A percentile compares a stretch with the other conserved stretches of the same genome.
These are phyloP conservation scores for Pseudococcus longispinus DNA, from an alignment of 2,888 invertebrate species.

Conservation along the genomic window DNA sequence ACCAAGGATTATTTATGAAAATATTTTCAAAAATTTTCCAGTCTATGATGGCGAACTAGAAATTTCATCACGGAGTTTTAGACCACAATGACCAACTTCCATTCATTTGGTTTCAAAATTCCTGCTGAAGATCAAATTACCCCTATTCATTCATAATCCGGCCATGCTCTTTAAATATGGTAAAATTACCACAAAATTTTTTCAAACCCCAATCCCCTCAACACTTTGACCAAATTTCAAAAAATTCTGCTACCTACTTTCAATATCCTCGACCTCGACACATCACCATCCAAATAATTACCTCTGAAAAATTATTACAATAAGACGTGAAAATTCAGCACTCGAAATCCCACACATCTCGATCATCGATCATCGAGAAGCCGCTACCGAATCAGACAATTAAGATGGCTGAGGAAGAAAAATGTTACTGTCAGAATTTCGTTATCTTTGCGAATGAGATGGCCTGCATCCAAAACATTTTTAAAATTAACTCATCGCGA, in stretches of 20 bases:
- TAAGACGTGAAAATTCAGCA: not conserved
- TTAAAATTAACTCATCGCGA: constrained; percentile 27
- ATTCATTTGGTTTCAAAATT: too few relatives aligned
- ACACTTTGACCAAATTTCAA: not conserved
- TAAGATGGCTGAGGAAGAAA: constrained; percentile 8
- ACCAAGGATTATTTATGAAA: too few relatives aligned
- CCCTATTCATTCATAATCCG: too few relatives aligned
- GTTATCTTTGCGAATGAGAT: constrained; percentile 37
- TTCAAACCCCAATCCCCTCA: not conserved
- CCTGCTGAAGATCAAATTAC: too few relatives aligned
- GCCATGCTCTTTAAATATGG: too few relatives aligned
- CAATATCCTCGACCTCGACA: not conserved
- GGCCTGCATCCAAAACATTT: constrained; percentile 40
- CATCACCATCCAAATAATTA: not conserved
- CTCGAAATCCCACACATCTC: not conserved
- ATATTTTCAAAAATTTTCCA: too few relatives aligned
- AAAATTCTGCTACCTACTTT: not conserved
- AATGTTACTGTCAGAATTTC: constrained; percentile 30
- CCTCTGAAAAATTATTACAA: not conserved
- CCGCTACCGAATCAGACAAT: constrained; percentile 6
- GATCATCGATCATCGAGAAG: not conserved
- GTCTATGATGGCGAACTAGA: too few relatives aligned
- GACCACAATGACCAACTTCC: too few relatives aligned
- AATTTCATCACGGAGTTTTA: too few relatives aligned
- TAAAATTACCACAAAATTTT: too few relatives aligned